These are phyloP conservation scores for Anableps anableps DNA, from an alignment of 2,797 vertebrate species.

Conservation along the genomic window DNA sequence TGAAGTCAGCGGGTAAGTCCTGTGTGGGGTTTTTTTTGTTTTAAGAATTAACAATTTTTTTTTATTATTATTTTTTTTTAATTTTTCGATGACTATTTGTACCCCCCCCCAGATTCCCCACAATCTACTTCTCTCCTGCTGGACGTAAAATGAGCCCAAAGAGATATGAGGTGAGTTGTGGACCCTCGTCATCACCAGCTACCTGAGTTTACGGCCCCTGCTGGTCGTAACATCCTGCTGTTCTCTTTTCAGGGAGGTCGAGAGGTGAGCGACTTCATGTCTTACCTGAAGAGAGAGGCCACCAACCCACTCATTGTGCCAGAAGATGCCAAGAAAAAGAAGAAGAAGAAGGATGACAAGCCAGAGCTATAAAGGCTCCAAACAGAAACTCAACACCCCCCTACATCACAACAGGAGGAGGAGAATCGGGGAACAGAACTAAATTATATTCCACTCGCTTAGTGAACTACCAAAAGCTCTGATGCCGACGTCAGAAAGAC, in stretches of 20 bases:
- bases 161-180: slow-evolving; percentile 91
- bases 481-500: slow-evolving; percentile 67
- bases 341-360: slow-evolving; percentile 78
- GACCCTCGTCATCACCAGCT: background rate
- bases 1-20: slow-evolving; percentile 95
- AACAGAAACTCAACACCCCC: slow-evolving; percentile 45
- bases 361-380: slow-evolving; percentile 84
- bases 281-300: slow-evolving; percentile 94
- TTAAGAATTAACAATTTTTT: background rate
- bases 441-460: slow-evolving; percentile 82
- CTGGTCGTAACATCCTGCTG: slow-evolving; percentile 21
- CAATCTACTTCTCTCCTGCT: slow-evolving; percentile 93
- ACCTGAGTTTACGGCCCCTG: background rate
- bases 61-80: background rate
- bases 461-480: slow-evolving; percentile 82
- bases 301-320: slow-evolving; percentile 86
- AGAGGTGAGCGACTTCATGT: slow-evolving; percentile 93
- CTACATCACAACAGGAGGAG: slow-evolving; percentile 33
- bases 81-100: background rate
- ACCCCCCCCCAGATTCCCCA: slow-evolving; percentile 87
- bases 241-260: slow-evolving; percentile 88
- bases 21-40: background rate
- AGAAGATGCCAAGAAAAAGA: slow-evolving; percentile 90
- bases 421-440: slow-evolving; percentile 65
- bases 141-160: slow-evolving; percentile 93